Base-by-base conservation (phyloP, 2,113 vertebrate genomes). In the Arenaria interpres region DNA sequence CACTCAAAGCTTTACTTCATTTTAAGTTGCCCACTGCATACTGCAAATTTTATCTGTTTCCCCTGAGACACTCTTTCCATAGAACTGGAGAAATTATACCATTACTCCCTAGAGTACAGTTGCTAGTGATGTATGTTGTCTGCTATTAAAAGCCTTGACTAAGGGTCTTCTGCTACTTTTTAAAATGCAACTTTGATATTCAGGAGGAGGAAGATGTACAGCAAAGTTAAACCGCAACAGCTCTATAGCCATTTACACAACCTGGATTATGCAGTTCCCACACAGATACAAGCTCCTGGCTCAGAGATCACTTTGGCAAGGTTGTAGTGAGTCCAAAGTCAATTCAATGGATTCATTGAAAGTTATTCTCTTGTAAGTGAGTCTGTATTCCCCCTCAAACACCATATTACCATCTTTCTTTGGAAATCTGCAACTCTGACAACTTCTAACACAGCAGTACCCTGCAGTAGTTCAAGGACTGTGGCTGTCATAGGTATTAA, bases 271-370 rank as follows among this genome's bases (percentile, higher is more conserved):
- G 18, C 5, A 43, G 23, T 9, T 1, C 10, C 5, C 17, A 24
- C 23, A 45, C 0, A 6, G 50, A 23, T 23, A 37, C 10, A 9
- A 0, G 0, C 7, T 74, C 17, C 32, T 41, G 37, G 21, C 22
- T 35, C 22, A 51, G 46, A 37, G 28, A 13, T 33, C 22, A 11
- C 11, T 22, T 22, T 59, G 27, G 8, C 10, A 68, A 46, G 4
- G 24, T 39, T 66, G 7, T 9, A n/a, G 21, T 11, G 41, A 54
- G 7, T 22, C 24, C 53, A 21, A 21, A 50, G n/a, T 21, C 21
- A 37, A n/a, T 77, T 45, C 63, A 53, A 0, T 13, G 25, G 14
- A 8, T 21, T 12, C 12, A 8, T 0, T 28, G 28, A 35, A 66
- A 25, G 10, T 53, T 45, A 3, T 5, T 59, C 1, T 48, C 14